phyloP scores from a whole-genome alignment of 2,113 vertebrate species.

The Pelecanoides urinatrix region DNA sequence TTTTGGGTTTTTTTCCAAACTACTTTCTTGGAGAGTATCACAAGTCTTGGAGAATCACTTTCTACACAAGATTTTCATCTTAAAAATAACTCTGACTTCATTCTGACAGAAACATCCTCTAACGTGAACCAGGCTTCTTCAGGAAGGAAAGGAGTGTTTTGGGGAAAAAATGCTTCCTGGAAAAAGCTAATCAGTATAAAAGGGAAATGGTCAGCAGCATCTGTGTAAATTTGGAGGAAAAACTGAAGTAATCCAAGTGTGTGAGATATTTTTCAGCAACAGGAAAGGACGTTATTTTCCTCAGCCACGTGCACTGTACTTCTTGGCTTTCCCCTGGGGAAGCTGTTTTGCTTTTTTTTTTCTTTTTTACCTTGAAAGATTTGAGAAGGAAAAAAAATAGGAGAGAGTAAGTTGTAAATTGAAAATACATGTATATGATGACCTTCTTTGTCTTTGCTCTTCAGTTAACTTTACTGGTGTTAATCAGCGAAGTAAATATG shows the following conservation, averaged over 20 bases:
- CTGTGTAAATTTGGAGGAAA: slow-evolving; percentile 1
- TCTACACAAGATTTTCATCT: background rate
- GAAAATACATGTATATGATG: background rate
- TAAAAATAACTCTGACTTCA: slow-evolving; percentile 5
- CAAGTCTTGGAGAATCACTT: background rate
- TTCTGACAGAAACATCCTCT: slow-evolving; percentile 36
- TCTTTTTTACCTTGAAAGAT: background rate
- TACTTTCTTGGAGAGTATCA: background rate
- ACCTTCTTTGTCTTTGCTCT: background rate
- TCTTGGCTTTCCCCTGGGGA: background rate
- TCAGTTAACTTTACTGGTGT: background rate
- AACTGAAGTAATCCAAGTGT: background rate
- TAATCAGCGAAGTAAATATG: background rate
- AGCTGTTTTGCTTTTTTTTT: background rate
- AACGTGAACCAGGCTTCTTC: background rate
- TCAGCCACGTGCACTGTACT: background rate
- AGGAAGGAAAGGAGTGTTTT: slow-evolving; percentile 30
- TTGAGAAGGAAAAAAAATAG: background rate
- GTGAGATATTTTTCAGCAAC: background rate
- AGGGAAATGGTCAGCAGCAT: slow-evolving; percentile 17
- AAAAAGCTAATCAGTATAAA: slow-evolving; percentile 1
- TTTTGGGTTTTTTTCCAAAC: background rate
- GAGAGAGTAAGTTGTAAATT: background rate
- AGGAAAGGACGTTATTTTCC: background rate
- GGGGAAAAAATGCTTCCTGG: background rate